These are phyloP conservation scores for Hydractinia symbiolongicarpus DNA, from an alignment of 30 jellyfish, hydroid and myxozoan genomes.

Conservation along the genomic window DNA sequence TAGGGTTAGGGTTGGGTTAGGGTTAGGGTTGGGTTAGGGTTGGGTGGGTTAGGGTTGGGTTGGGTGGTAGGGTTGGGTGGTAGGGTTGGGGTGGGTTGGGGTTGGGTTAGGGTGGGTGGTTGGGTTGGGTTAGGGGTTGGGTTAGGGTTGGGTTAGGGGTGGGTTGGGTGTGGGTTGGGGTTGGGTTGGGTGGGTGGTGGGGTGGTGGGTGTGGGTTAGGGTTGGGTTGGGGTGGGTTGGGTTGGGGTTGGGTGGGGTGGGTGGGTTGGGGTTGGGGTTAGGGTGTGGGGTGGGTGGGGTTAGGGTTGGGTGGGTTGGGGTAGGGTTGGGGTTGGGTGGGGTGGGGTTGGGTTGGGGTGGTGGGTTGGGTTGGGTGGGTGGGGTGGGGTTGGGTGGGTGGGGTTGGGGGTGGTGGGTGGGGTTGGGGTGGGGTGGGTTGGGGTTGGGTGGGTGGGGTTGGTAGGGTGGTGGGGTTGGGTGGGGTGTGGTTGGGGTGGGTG, in stretches of 20 bases:
- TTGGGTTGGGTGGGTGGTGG: too few relatives aligned
- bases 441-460: constrained; percentile 38
- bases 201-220: constrained; percentile 1
- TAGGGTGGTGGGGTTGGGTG: constrained; percentile 39
- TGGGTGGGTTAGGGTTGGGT: constrained; percentile 19
- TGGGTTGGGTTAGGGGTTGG: constrained; percentile 18
- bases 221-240: too few relatives aligned
- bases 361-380: too few relatives aligned
- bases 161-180: too few relatives aligned
- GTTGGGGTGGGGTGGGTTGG: constrained; percentile 32
- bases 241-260: not conserved
- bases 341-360: too few relatives aligned
- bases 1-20: constrained; percentile 28
- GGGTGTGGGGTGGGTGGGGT: constrained; percentile 25
- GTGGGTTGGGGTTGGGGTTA: constrained; percentile 19
- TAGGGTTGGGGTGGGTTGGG: constrained; percentile 24
- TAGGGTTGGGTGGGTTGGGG: constrained; percentile 10
- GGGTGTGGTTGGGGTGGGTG: constrained; percentile 47
- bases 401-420: constrained; percentile 21
- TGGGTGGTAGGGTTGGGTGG: too few relatives aligned
- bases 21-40: constrained; percentile 20
- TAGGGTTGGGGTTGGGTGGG: constrained; percentile 7
- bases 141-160: constrained; percentile 4
- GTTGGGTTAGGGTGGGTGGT: constrained; percentile 27
- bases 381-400: too few relatives aligned